These are phyloP conservation scores for Tetramorium parvispinum DNA, from an alignment of 1,140 invertebrate genomes.

Conservation along the genomic window DNA sequence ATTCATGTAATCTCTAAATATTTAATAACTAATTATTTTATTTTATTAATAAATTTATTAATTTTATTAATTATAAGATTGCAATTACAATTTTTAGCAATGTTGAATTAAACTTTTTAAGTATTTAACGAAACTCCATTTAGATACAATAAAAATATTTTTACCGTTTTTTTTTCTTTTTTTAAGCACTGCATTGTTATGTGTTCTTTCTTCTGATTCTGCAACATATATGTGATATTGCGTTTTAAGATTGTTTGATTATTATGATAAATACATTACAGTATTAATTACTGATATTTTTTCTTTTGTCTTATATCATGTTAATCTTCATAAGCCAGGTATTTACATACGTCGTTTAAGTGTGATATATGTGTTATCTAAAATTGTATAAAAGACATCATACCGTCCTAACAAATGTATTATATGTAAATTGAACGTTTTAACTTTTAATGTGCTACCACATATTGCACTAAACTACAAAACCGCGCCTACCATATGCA, in stretches of 20 bases:
- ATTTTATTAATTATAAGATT: neutral
- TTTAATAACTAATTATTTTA: neutral
- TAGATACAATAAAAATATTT: neutral
- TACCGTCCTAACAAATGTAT: slow-evolving; percentile 34
- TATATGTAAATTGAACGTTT: slow-evolving; percentile 47
- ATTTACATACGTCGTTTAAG: slow-evolving; percentile 10
- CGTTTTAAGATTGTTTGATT: slow-evolving; percentile 4
- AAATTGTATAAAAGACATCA: slow-evolving; percentile 8
- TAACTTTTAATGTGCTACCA: slow-evolving; percentile 44
- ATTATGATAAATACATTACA: neutral
- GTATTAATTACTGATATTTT: neutral
- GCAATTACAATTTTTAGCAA: neutral
- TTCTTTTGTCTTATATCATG: neutral
- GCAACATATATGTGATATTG: slow-evolving; percentile 11
- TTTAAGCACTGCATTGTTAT: slow-evolving; percentile 6
- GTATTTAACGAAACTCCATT: neutral
- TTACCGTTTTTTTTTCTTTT: slow-evolving; percentile 11
- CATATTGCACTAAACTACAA: slow-evolving; percentile 55
- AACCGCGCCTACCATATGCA: slow-evolving; percentile 10
- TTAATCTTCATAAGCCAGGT: slow-evolving; percentile 20
- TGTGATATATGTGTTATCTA: slow-evolving; percentile 39
- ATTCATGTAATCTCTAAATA: neutral
- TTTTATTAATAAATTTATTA: slow-evolving; percentile 19
- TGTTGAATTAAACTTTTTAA: neutral
- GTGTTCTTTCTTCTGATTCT: slow-evolving; percentile 4